Conservation (phyloP, 2,113 vertebrate genomes). For the Colaptes auratus region DNA sequence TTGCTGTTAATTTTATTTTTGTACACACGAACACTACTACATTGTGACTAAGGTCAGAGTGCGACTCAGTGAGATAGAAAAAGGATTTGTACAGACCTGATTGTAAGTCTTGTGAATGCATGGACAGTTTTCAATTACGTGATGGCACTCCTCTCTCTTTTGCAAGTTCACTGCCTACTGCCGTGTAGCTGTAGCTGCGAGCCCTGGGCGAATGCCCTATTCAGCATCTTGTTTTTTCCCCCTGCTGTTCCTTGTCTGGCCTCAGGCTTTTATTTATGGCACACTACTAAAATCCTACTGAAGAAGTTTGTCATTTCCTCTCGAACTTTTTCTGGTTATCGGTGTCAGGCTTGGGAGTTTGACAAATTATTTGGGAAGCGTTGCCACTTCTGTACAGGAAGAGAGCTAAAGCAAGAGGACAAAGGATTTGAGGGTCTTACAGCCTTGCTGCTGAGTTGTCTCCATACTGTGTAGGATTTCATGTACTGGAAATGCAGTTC, state of each 20-base stretch:
- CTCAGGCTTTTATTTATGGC: not conserved
- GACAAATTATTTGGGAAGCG: not conserved
- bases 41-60: not conserved
- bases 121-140: not conserved
- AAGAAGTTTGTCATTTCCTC: not conserved
- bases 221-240: conserved; percentile 5
- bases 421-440: not conserved
- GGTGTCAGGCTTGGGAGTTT: not conserved
- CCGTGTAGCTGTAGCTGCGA: not conserved
- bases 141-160: not conserved
- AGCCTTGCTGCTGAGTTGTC: not conserved
- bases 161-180: not conserved
- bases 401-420: not conserved
- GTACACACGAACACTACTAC: not conserved
- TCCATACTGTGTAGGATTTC: not conserved
- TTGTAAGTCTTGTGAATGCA: not conserved
- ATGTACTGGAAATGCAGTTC: not conserved
- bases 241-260: not conserved
- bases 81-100: not conserved
- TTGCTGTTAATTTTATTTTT: conserved; percentile 1
- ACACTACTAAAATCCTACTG: not conserved
- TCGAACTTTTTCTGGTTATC: not conserved
- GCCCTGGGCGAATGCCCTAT: not conserved
- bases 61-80: not conserved
- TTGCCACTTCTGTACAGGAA: not conserved